Evolutionary conservation across 2,113 vertebrate species (phyloP).

Genomic region (Passer montanus): DNA sequence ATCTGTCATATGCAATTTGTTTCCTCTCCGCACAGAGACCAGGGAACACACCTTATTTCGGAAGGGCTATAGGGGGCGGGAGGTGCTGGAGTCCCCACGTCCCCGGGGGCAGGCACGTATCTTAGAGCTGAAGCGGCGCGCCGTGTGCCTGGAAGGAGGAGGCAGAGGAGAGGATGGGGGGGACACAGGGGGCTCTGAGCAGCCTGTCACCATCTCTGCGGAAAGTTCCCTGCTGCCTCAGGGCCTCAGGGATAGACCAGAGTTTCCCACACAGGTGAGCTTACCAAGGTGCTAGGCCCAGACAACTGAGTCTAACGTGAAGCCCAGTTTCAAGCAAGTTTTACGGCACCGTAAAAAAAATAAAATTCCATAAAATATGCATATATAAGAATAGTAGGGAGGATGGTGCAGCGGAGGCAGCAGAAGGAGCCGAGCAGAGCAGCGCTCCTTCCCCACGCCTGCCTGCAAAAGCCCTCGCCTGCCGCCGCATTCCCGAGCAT

Average conservation of each 20-base stretch:
- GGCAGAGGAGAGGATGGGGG: background rate
- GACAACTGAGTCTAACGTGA: background rate
- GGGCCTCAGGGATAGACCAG: background rate
- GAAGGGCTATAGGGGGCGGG: background rate
- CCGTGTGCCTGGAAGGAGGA: background rate
- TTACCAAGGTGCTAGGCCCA: background rate
- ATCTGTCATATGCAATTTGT: background rate
- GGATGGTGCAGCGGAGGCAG: background rate
- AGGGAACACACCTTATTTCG: background rate
- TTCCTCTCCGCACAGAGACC: background rate
- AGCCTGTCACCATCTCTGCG: background rate
- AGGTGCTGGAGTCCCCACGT: background rate
- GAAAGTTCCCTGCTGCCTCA: conserved; percentile 41
- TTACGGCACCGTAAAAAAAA: background rate
- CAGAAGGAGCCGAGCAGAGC: background rate
- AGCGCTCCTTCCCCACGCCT: background rate
- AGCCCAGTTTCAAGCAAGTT: background rate
- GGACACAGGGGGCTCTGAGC: background rate
- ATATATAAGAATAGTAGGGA: background rate
- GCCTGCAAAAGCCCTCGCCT: background rate
- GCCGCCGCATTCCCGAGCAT: conserved; percentile 54
- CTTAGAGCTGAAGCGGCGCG: background rate
- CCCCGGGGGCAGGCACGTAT: background rate
- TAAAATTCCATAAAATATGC: too few relatives aligned
- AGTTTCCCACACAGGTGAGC: background rate